Percentiles rank a stretch among this genome's conserved stretches.
Evolutionary conservation across 2,888 invertebrate species (phyloP).

Genomic region (Oscheius sp.): DNA sequence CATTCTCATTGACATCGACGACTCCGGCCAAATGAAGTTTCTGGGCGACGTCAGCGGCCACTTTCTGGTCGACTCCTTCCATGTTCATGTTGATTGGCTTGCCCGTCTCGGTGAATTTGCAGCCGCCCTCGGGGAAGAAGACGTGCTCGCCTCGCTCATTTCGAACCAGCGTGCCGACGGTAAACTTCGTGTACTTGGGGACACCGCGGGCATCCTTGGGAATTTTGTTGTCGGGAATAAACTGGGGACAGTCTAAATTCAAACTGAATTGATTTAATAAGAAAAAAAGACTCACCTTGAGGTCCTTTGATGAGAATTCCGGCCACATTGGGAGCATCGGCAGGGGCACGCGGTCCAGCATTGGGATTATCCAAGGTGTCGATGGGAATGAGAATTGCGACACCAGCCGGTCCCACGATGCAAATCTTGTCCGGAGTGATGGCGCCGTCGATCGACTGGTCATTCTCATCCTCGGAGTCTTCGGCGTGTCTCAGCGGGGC

Average conservation of each 20-base stretch:
- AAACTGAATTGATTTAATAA: no score
- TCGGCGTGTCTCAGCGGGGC: conserved; percentile 28
- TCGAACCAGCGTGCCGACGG: conserved; percentile 16
- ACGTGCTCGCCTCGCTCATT: conserved; percentile 29
- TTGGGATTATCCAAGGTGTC: conserved; percentile 12
- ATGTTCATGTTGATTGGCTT: background rate
- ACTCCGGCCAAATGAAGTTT: conserved; percentile 23
- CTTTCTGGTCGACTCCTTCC: background rate
- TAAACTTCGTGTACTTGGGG: conserved; percentile 15
- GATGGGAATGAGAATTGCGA: conserved; percentile 21
- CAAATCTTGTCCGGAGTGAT: conserved; percentile 28
- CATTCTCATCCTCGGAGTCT: conserved; percentile 24
- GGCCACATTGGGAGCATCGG: background rate
- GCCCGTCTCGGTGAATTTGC: conserved; percentile 23
- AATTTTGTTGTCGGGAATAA: conserved; percentile 31
- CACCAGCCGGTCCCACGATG: conserved; percentile 25
- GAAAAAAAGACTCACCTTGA: no score
- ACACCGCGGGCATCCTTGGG: conserved; percentile 22
- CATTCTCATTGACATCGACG: conserved; percentile 27
- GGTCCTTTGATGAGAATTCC: conserved; percentile 37
- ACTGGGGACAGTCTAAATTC: conserved; percentile 38
- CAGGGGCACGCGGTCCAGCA: conserved; percentile 16
- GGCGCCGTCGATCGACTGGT: conserved; percentile 28
- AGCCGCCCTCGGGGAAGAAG: conserved; percentile 32
- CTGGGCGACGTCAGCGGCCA: background rate